Evolutionary conservation across 2,113 vertebrate species (phyloP).

Genomic region (Siniperca knerii): DNA sequence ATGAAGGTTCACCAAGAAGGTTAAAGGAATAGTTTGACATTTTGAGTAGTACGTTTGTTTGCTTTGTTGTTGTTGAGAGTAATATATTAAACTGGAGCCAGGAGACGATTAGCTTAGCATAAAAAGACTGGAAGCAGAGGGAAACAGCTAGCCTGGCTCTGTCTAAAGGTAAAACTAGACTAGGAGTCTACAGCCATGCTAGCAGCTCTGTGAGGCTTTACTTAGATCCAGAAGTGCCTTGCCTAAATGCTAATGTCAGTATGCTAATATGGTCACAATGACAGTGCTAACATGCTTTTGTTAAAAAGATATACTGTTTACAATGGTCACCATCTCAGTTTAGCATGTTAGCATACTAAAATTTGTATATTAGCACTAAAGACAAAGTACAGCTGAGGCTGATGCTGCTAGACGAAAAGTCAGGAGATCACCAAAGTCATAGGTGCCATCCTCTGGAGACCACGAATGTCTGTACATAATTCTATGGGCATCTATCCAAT

Average conservation of each 20-base stretch:
- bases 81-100: neutral
- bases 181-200: no score
- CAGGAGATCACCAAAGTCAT: neutral
- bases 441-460: neutral
- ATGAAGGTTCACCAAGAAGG: neutral
- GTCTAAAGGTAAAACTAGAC: neutral
- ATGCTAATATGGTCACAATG: no score
- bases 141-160: neutral
- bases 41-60: neutral
- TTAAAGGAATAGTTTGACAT: slow-evolving; percentile 6
- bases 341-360: no score
- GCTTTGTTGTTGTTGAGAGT: neutral
- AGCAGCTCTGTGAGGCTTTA: no score
- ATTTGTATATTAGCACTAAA: neutral
- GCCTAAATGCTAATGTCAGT: no score
- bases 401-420: neutral
- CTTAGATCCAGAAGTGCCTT: no score
- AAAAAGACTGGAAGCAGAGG: neutral
- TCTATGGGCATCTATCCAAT: no score
- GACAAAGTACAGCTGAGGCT: neutral
- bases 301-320: no score
- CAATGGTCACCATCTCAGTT: no score
- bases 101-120: neutral
- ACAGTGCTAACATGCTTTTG: no score
- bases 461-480: neutral